Base-by-base conservation (phyloP, 2,888 invertebrate species). In the Ophion ventricosus region DNA sequence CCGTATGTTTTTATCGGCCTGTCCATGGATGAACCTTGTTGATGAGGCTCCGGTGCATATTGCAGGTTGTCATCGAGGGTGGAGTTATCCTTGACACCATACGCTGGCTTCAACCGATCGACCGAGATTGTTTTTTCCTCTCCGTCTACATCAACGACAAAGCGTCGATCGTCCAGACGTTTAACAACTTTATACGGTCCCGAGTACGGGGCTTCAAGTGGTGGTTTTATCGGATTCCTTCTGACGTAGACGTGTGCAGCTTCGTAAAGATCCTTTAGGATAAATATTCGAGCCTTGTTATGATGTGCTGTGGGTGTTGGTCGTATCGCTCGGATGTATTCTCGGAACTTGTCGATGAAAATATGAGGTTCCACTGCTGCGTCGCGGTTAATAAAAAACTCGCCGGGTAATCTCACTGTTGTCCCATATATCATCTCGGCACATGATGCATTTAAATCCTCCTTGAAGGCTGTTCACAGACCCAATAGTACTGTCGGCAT, bases 401-500 rank as follows among this genome's bases (percentile, higher is more conserved):
- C 87, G 3, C 87, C 88, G 56, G 88, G 88, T n/a, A 88, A 23
- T 3, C 88, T 70, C 0, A 88, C 61, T 0, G 77, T 79, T 0
- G 86, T 88, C 17, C 85, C 87, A 63, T 77, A 88, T 0, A 87
- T 26, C 67, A 88, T 69, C 23, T 88, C 86, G 10, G 87, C 87
- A 17, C 83, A 81, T 0, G 86, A 85, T 2, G 86, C 85, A 25
- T 80, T 20, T 0, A 88, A 69, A 49, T 89, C 88, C 59, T 88
- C 87, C 76, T 89, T 89, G 59, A 72, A 87, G 8, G 70, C 29
- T 0, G 84, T 83, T 1, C 89, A 64, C 7, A 90, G 75, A 8
- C 89, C 89, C 1, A 89, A 80, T 11, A 89, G 63, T 0, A 89
- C 86, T 5, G 86, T 82, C 8, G 88, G 84, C 25, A 89, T 63